Evolutionary conservation across 2,888 invertebrate species (phyloP), one percentile per base, ranked within the genome.

Genomic region (Yponomeuta sedellus): DNA sequence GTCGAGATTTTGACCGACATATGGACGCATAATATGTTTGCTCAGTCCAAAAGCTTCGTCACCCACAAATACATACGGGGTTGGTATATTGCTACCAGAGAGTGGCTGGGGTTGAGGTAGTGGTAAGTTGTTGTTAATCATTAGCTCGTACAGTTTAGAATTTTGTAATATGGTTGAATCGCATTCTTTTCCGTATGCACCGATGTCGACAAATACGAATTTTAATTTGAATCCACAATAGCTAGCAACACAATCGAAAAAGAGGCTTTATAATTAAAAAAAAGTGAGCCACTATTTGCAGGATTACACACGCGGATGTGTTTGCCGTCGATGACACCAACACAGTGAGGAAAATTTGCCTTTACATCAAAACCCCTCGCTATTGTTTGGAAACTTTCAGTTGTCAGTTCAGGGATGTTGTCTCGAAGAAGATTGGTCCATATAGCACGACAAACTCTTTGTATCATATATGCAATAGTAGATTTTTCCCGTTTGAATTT

Each of bases 401-500:
- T 67, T 68, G 68, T 68, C 25, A 25, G 25, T 25, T 25, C 25
- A 25, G 25, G 25, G 25, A 25, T 25, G 25, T 25, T 25, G 25
- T 25, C 25, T 25, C 25, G 25, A 25, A 25, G 25, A 25, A 25
- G 25, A 25, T 25, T 25, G 25, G 25, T 68, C 69, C 69, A 69
- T 68, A 69, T 67, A 66, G 61, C n/a, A n/a, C n/a, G n/a, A 68
- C 67, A 68, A 61, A 68, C 67, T 66, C 66, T 57, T 39, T 34
- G 20, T 67, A 69, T 67, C 56, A 69, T 67, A 63, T 56, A 58
- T 61, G 66, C 63, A 65, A 67, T 68, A n/a, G 67, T 69, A 69
- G 67, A 67, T 65, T 66, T 69, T 67, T 68, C 68, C 59, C 67
- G 69, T 64, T 69, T 66, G 63, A 64, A 68, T 68, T 66, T 66